Evolutionary conservation across 2,888 invertebrate genomes (phyloP), one percentile per base, ranked within the genome.

Genomic region (Drosophila antonietae): DNA sequence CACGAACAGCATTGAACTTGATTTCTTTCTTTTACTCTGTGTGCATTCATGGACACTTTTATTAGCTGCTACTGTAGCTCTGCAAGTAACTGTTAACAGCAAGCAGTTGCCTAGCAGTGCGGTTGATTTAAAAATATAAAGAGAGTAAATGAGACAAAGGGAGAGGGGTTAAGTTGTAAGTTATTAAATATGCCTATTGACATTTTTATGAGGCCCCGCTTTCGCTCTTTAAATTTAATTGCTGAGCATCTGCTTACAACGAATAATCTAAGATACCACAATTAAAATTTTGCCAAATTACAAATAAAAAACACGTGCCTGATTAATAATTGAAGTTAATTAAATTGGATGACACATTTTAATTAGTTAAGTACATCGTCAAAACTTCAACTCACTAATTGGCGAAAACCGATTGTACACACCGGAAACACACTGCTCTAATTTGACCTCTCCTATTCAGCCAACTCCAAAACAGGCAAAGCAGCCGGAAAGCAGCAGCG

Each of bases 401-500:
- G 9, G 23, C 10, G 43, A 43, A 31, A 63, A 47, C 33, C 49
- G 37, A 39, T 58, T 33, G 18, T 31, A 39, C 44, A 57, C 37
- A 35, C 33, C 63, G 72, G 72, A 74, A 70, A 44, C 49, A 49
- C 31, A 49, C 47, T 60, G 39, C 47, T 20, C 23, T 28, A 56
- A 62, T 31, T 59, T 68, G 52, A 73, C 68, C 57, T 67, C 52
- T 72, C 68, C 33, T 28, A 39, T 37, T 41, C 14, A 15, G 56
- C 31, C 41, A 52, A 56, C 63, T 71, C 41, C 51, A 37, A 28
- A 20, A 9, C 68, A 71, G 72, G 55, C 65, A 37, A 28, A 18
- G 10, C 68, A 71, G 72, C 58, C 65, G 75, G 61, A 66, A 72
- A 73, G 59, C 55, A 39, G 51, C 57, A 20, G 44, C 44, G 23